Conservation (phyloP, 2,888 invertebrate genomes). For the Nephrotoma flavescens region DNA sequence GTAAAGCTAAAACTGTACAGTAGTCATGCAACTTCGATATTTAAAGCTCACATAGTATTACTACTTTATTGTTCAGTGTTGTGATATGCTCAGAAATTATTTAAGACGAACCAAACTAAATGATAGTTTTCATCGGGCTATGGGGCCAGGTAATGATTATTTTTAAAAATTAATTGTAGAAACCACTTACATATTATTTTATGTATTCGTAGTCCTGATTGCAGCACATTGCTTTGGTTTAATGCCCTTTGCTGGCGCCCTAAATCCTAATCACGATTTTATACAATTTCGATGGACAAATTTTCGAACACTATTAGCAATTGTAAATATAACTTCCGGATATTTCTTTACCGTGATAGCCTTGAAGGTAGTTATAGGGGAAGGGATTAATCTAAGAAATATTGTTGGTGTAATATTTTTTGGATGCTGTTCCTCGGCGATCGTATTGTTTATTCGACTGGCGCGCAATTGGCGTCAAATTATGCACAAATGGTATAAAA, state of each 20-base stretch:
- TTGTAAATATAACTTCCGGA: background rate
- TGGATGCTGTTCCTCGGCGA: background rate
- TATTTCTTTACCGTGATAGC: background rate
- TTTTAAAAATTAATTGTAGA: too few relatives aligned
- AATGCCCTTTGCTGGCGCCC: slow-evolving; percentile 31
- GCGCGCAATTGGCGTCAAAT: background rate
- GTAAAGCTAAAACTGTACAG: background rate
- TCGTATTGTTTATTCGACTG: background rate
- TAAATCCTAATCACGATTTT: background rate
- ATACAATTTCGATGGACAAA: background rate
- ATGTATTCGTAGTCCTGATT: slow-evolving; percentile 20
- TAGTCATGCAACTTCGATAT: background rate
- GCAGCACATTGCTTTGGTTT: slow-evolving; percentile 33
- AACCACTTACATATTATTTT: background rate
- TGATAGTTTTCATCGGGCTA: background rate
- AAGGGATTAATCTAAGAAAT: background rate
- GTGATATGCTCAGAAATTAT: background rate
- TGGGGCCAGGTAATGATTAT: background rate
- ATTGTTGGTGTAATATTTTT: background rate
- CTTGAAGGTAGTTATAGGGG: background rate
- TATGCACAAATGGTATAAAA: background rate
- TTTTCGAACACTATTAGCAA: background rate
- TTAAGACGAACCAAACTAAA: background rate
- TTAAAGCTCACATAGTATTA: too few relatives aligned
- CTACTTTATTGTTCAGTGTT: background rate